Conservation (phyloP, 2,888 invertebrate genomes). For the Chydorus sphaericus region DNA sequence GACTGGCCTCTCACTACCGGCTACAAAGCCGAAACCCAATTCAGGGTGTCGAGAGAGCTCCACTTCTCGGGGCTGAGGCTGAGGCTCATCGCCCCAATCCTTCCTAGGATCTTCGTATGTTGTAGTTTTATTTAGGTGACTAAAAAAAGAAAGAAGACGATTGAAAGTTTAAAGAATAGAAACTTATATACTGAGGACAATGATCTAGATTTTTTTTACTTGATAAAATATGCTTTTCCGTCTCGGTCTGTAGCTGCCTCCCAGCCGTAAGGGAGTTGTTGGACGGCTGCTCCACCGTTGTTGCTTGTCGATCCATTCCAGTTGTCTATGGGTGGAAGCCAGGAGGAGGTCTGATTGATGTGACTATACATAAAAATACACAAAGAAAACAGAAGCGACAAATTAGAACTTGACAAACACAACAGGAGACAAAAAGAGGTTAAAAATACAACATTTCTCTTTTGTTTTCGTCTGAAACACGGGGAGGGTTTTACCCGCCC, state of each 20-base stretch:
- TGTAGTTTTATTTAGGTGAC: slow-evolving; percentile 63
- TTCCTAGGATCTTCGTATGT: slow-evolving; percentile 71
- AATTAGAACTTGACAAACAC: neutral
- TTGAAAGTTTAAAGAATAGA: neutral
- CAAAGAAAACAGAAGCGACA: neutral
- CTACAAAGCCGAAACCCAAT: slow-evolving; percentile 88
- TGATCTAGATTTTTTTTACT: slow-evolving; percentile 38
- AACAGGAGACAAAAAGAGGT: neutral
- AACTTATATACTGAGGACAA: neutral
- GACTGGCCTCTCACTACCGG: slow-evolving; percentile 82
- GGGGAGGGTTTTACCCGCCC: too few species aligned
- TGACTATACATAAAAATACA: slow-evolving; percentile 47
- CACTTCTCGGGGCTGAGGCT: slow-evolving; percentile 65
- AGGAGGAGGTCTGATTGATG: slow-evolving; percentile 63
- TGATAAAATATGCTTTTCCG: slow-evolving; percentile 62
- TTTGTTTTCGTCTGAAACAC: neutral
- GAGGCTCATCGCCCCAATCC: slow-evolving; percentile 46
- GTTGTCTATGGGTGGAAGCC: slow-evolving; percentile 75
- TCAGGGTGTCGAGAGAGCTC: slow-evolving; percentile 57
- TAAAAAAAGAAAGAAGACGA: slow-evolving; percentile 24
- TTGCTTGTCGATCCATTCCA: slow-evolving; percentile 38
- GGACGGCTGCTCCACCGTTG: slow-evolving; percentile 28
- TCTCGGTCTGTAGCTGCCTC: slow-evolving; percentile 71
- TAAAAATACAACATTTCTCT: neutral
- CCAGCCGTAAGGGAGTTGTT: slow-evolving; percentile 86